Evolutionary conservation across 2,888 invertebrate genomes (phyloP).

Genomic region (Caradrina kadenii): DNA sequence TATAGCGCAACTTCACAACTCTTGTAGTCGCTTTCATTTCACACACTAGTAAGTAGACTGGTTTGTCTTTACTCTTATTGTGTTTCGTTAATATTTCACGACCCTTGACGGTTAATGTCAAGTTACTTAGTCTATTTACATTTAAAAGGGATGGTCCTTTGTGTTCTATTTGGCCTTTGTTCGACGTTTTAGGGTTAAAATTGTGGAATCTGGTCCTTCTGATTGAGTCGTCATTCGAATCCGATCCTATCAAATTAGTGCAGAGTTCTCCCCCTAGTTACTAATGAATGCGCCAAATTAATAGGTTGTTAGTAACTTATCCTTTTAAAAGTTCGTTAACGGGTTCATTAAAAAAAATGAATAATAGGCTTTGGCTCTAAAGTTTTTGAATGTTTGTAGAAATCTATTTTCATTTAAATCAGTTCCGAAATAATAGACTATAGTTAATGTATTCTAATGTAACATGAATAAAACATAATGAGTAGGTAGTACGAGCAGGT

Average conservation of each 20-base stretch:
- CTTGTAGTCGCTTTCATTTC: slow-evolving; percentile 86
- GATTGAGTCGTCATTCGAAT: slow-evolving; percentile 42
- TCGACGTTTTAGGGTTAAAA: slow-evolving; percentile 34
- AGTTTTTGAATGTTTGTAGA: slow-evolving; percentile 23
- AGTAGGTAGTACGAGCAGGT: too few relatives aligned
- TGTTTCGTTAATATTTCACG: slow-evolving; percentile 67
- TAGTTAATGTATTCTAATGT: background rate
- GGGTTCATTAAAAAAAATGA: slow-evolving; percentile 31
- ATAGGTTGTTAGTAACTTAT: slow-evolving; percentile 56
- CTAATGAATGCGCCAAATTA: slow-evolving; percentile 55
- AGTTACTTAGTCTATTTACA: slow-evolving; percentile 64
- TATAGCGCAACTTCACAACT: slow-evolving; percentile 84
- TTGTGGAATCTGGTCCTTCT: slow-evolving; percentile 25
- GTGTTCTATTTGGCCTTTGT: slow-evolving; percentile 60
- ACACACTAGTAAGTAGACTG: slow-evolving; percentile 79
- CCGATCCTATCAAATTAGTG: slow-evolving; percentile 45
- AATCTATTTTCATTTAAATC: background rate
- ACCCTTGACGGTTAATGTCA: slow-evolving; percentile 59
- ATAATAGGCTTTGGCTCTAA: slow-evolving; percentile 26
- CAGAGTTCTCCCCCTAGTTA: slow-evolving; percentile 42
- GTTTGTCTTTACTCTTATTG: slow-evolving; percentile 72
- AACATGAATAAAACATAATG: too few relatives aligned
- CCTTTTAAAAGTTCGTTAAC: slow-evolving; percentile 53
- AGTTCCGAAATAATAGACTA: background rate
- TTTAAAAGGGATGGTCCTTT: slow-evolving; percentile 59